Evolutionary conservation across 2,113 vertebrate genomes (phyloP).

Genomic region (Heterochromis multidens): DNA sequence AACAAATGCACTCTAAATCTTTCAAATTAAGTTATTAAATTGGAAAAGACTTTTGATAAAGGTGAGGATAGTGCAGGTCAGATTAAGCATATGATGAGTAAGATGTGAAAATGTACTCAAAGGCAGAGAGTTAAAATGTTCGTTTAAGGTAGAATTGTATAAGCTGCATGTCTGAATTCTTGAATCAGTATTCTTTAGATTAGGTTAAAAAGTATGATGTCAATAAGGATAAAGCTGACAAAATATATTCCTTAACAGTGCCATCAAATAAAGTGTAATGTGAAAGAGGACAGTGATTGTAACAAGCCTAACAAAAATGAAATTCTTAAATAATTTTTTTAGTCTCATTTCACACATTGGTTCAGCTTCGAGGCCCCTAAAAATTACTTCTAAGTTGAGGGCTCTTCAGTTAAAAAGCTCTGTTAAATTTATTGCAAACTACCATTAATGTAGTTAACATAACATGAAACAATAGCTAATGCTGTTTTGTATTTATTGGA

Average conservation of each 20-base stretch:
- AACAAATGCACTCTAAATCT: conserved; percentile 8
- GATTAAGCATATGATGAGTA: neutral
- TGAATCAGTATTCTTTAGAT: neutral
- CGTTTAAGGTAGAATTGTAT: neutral
- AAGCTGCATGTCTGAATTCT: neutral
- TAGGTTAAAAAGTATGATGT: neutral
- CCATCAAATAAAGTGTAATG: neutral
- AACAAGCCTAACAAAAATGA: neutral
- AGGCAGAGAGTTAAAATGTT: neutral
- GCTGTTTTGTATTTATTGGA: neutral
- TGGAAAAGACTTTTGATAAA: neutral
- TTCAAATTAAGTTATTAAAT: neutral
- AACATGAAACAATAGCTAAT: neutral
- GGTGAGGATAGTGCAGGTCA: neutral
- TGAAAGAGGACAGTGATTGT: neutral
- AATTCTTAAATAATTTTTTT: neutral
- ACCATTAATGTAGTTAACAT: neutral
- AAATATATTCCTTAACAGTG: neutral
- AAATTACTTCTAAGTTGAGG: neutral
- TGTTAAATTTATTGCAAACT: neutral
- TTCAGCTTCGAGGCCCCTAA: neutral
- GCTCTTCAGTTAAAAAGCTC: neutral
- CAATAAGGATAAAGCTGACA: neutral
- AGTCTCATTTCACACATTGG: neutral
- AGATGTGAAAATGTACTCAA: neutral